Evolutionary conservation across 2,888 invertebrate species (phyloP).

Genomic region (Julus scandinavius): DNA sequence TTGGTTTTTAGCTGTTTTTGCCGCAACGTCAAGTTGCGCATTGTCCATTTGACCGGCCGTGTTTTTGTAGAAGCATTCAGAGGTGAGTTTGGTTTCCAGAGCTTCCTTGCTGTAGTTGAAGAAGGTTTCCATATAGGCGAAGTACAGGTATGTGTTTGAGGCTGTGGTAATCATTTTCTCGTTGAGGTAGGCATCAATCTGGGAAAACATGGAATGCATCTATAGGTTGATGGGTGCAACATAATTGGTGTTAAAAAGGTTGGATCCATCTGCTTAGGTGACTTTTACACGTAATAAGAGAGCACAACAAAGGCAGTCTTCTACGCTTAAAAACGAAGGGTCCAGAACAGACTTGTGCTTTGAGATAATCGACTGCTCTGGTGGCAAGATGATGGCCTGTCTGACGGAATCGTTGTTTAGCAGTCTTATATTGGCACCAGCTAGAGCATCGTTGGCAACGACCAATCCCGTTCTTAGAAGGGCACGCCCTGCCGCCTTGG

Average conservation of each 20-base stretch:
- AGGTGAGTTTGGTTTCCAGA: neutral
- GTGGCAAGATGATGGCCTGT: too few relatives aligned
- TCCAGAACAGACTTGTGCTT: too few relatives aligned
- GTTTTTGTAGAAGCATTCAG: neutral
- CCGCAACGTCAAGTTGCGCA: neutral
- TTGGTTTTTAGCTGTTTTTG: neutral
- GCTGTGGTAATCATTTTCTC: neutral
- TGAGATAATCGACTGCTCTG: too few relatives aligned
- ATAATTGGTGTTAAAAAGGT: neutral
- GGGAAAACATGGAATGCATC: constrained; percentile 10
- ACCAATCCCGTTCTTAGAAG: too few relatives aligned
- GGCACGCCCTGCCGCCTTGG: constrained; percentile 48
- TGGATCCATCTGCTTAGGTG: neutral
- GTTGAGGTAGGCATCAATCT: constrained; percentile 10
- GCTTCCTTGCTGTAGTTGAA: constrained; percentile 27
- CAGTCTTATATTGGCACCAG: too few relatives aligned
- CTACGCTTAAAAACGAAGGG: too few relatives aligned
- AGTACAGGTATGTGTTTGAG: neutral
- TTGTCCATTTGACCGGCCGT: neutral
- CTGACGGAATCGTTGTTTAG: too few relatives aligned
- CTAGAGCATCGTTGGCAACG: too few relatives aligned
- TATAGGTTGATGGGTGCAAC: neutral
- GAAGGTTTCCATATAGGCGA: neutral
- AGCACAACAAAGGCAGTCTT: too few relatives aligned
- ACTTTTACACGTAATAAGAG: too few relatives aligned